Evolutionary conservation across 2,888 invertebrate species (phyloP), one percentile per base, ranked within the genome.

Genomic region (Branchellion lobata): DNA sequence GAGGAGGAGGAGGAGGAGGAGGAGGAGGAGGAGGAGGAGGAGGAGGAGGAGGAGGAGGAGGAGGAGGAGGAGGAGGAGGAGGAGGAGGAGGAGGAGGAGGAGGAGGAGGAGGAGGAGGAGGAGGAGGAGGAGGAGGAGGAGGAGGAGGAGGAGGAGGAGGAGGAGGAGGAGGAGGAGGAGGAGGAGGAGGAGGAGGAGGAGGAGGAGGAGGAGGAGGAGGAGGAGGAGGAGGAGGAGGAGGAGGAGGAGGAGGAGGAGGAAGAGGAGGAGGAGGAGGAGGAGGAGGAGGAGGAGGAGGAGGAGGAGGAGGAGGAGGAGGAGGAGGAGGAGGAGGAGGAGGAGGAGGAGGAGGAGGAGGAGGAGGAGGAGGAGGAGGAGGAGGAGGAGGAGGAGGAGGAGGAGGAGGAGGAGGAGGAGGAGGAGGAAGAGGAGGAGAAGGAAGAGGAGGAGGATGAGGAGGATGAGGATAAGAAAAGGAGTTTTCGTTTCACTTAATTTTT

Each of bases 121-220:
- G 47, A 71, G 18, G 47, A 78, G 34, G 78, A 78, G 33, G 78
- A 71, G 34, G 47, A 72, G 1, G 79, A 78, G 5, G 47, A 71
- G 40, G 76, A 75, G 68, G 78, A 61, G 69, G 79, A 53, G 40
- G 72, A 47, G 34, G 79, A 69, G n/a, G 72, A 79, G 34, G 78
- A 78, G 69, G 78, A 71, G 69, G 78, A 78, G 69, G 78, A 71
- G 69, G 78, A 78, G 71, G 71, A 71, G 69, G 78, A 78, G 69
- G 78, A 78, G 69, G 71, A 78, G 34, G 78, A 79, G 72, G 79
- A 73, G 31, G 79, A 79, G 73, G 74, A 79, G 73, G 73, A 73
- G 18, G 36, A 74, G 31, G 79, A 79, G 24, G 53, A 72, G 71
- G 79, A 79, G 69, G 78, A 34, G 11, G 69, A 65, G 69, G 3